A percentile compares a stretch with the other conserved stretches of the same genome.
phyloP scores from a whole-genome alignment of 30 jellyfish, hydroid and myxozoan genomes.

The Cassiopea xamachana region DNA sequence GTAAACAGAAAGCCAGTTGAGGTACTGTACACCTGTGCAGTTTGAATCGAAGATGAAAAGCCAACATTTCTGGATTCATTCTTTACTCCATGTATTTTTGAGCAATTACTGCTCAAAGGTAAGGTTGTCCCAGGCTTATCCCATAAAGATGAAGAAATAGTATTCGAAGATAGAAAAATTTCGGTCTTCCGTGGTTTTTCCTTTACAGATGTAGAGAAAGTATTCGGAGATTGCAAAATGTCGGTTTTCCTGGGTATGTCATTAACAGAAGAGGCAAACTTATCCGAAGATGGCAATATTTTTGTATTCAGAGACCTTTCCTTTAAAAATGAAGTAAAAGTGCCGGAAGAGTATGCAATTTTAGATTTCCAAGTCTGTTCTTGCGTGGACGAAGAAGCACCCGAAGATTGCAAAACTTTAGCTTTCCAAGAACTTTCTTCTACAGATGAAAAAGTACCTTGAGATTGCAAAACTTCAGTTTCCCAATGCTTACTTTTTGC shows the following conservation, averaged over 20 bases:
- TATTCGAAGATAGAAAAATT: background rate
- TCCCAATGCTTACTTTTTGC: too few relatives aligned
- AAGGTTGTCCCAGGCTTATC: background rate
- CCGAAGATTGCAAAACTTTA: too few relatives aligned
- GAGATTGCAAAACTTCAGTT: too few relatives aligned
- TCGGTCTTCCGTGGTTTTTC: background rate
- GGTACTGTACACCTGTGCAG: background rate
- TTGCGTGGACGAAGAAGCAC: too few relatives aligned
- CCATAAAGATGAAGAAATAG: background rate
- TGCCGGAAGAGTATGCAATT: background rate
- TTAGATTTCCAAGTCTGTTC: too few relatives aligned
- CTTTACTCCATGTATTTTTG: background rate
- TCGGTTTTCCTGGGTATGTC: background rate
- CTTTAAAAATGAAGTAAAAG: background rate
- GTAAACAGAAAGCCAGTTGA: background rate
- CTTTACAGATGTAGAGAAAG: background rate
- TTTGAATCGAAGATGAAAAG: background rate
- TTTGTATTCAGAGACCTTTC: background rate
- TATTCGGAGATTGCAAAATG: background rate
- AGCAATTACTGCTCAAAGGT: background rate
- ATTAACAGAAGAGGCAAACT: background rate
- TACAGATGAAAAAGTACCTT: too few relatives aligned
- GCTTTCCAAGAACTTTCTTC: too few relatives aligned
- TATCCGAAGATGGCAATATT: background rate
- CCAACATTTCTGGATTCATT: background rate